Percentiles rank a stretch among this genome's conserved stretches.
These are phyloP conservation scores for Mus pahari DNA, from an alignment of 2,113 vertebrate genomes.

Conservation along the genomic window DNA sequence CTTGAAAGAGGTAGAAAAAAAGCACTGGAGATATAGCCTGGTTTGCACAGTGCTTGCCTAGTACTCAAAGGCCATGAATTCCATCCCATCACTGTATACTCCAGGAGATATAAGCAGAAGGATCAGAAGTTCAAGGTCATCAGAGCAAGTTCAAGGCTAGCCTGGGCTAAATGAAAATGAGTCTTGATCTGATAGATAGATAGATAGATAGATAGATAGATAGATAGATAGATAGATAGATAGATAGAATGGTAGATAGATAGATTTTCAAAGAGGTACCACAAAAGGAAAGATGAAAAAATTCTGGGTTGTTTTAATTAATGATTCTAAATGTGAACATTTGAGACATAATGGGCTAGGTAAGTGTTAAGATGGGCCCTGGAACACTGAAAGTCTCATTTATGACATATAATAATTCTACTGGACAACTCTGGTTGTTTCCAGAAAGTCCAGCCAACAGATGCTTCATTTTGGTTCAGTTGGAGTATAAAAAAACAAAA, in stretches of 20 bases:
- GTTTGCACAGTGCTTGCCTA: background rate
- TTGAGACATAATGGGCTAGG: background rate
- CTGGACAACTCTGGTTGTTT: background rate
- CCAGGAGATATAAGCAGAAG: background rate
- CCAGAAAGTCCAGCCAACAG: background rate
- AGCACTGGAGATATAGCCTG: background rate
- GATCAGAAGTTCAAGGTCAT: too few relatives aligned
- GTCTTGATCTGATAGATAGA: too few relatives aligned
- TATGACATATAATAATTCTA: background rate
- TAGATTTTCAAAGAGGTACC: background rate
- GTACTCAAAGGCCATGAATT: background rate
- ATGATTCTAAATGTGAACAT: too few relatives aligned
- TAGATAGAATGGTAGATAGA: background rate
- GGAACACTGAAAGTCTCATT: background rate
- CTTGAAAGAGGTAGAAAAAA: background rate
- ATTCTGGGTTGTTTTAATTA: too few relatives aligned
- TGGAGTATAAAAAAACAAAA: background rate
- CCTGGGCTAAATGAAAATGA: too few relatives aligned
- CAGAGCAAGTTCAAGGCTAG: too few relatives aligned
- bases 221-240: background rate
- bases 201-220: background rate
- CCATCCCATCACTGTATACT: background rate
- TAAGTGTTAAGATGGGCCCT: background rate
- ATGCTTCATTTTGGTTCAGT: background rate
- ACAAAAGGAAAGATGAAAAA: background rate